Base-by-base conservation (phyloP, 2,888 invertebrate species). In the Ennomos quercinarius region DNA sequence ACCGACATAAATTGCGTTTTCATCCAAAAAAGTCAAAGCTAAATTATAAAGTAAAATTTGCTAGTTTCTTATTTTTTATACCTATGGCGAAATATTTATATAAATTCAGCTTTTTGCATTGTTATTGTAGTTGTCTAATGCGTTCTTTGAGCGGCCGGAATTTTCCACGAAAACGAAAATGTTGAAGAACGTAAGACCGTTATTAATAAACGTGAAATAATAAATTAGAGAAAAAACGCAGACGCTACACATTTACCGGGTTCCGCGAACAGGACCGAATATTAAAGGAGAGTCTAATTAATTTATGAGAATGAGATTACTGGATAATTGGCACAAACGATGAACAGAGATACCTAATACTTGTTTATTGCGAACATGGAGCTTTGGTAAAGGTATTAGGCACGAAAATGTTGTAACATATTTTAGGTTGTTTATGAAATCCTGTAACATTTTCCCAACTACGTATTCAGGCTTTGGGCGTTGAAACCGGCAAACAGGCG, bases 291-390 rank as follows among this genome's bases (percentile, higher is more conserved):
- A 59, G 64, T 69, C 65, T 74, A 77, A 78, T 76, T 74, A 78
- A 77, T 78, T 78, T 78, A 78, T 63, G 77, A 68, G 69, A 65
- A 65, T 61, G 64, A 76, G 71, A 76, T 77, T 76, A 76, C 61
- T 61, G 59, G 59, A 63, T 69, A 73, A 72, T 68, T 67, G 67
- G 66, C 61, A 45, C 58, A 60, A 63, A 57, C 61, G 54, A 66
- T 54, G 43, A 62, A 57, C 48, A 45, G 43, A 44, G 37, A 57
- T 27, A 27, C 38, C 17, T 35, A 43, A 61, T 52, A 56, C 49
- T 61, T 52, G 47, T 48, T 35, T 57, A 50, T 50, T 50, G 9
- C 27, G 41, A 41, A 34, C 39, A 35, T 17, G 27, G 37, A 36
- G 39, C 39, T 34, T 39, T 13, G 35, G 10, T 11, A 37, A 17